Evolutionary conservation across 2,797 vertebrate genomes (phyloP), one percentile per base, ranked within the genome.

Genomic region (Fundulus diaphanus): DNA sequence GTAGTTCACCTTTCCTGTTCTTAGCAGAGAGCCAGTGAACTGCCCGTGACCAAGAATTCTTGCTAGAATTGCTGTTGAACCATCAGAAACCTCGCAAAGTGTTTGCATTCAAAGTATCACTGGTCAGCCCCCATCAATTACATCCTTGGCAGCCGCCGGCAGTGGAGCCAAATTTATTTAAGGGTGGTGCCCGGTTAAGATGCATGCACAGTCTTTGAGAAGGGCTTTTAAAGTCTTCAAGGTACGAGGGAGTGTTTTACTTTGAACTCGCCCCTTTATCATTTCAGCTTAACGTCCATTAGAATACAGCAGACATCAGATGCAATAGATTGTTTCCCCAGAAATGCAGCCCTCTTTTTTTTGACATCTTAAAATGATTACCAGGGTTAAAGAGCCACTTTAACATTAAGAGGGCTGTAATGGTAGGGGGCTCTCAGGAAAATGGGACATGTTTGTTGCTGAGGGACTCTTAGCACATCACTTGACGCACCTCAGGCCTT

Each of bases 61-160:
- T 91, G 88, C 88, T 87, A 87, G 89, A 93, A 94, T 93, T 79
- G 79, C 86, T 89, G 91, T 90, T 93, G 90, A 94, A 94, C 93
- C 90, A 93, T 93, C 91, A 90, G 87, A 93, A 90, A 90, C 84
- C 88, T 89, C 86, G 83, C 79, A 75, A 90, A 88, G 89, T 85
- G 90, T 92, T 92, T 92, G 89, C 78, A 82, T 92, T 91, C 88
- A 87, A 82, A 76, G 83, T 88, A 88, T 92, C 85, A 90, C 88
- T 88, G 85, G 91, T 91, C 93, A 90, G 67, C 82, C 86, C 83
- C 87, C 90, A 90, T 93, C 90, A 88, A 87, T 92, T 92, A 90
- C 85, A 80, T 88, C 92, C 88, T 82, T 93, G 90, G 90, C 92
- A 88, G 85, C 84, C 48, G 68, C 71, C 68, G 51, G 57, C 87